Conservation (phyloP, 2,797 vertebrate genomes). For the Amblyraja radiata region DNA sequence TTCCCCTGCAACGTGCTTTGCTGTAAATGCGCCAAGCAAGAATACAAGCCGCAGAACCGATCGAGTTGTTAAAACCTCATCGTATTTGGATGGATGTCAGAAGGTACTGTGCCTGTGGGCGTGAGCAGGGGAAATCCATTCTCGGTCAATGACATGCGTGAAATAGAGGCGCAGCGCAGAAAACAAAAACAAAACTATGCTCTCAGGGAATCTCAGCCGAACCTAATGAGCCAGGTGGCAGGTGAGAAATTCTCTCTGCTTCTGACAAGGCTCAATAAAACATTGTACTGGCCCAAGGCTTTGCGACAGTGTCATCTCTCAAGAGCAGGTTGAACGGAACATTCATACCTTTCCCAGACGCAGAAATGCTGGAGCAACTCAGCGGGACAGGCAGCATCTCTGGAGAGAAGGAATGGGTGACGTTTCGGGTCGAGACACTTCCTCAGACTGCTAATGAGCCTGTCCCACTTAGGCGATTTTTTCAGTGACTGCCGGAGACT, state of each 20-base stretch:
- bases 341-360: background rate
- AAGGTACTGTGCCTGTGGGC: background rate
- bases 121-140: background rate
- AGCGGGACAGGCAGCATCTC: too few species aligned
- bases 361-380: too few species aligned
- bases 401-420: too few species aligned
- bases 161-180: background rate
- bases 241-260: background rate
- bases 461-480: too few species aligned
- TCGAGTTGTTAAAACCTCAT: background rate
- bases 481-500: too few species aligned
- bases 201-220: background rate
- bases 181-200: too few species aligned
- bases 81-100: background rate
- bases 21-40: background rate
- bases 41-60: background rate
- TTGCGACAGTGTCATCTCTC: background rate
- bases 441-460: too few species aligned
- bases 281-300: background rate
- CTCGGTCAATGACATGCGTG: background rate
- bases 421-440: too few species aligned
- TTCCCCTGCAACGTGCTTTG: background rate
- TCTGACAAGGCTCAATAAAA: slow-evolving; percentile 1
- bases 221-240: background rate
- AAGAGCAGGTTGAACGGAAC: background rate